phyloP scores from a whole-genome alignment of 2,113 vertebrate genomes.

The Chlorocebus sabaeus region DNA sequence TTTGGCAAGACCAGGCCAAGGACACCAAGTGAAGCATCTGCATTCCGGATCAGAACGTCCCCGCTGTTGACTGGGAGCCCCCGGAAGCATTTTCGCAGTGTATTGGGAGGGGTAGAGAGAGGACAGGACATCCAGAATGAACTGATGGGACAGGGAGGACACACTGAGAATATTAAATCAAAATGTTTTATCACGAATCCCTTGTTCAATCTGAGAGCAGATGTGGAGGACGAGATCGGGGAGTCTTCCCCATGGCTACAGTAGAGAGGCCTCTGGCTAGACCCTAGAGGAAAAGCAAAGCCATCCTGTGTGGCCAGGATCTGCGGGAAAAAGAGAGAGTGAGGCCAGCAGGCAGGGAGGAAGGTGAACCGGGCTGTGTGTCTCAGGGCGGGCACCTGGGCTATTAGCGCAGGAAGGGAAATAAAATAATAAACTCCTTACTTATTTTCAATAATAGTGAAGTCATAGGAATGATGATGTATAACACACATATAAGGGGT shows the following conservation, averaged over 20 bases:
- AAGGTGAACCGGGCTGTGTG: fast-evolving
- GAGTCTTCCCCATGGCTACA: background rate
- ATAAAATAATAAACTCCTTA: no score
- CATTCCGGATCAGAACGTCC: background rate
- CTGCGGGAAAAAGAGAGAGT: background rate
- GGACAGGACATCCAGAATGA: background rate
- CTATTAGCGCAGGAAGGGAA: no score
- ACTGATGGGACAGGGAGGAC: background rate
- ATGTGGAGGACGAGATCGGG: background rate
- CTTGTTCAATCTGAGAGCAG: background rate
- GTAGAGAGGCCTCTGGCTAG: background rate
- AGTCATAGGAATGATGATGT: background rate
- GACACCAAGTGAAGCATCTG: background rate
- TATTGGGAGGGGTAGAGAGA: background rate
- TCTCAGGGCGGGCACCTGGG: no score
- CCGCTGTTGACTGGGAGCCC: background rate
- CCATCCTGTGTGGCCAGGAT: background rate
- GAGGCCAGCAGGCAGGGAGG: no score
- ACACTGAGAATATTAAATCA: background rate
- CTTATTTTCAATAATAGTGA: background rate
- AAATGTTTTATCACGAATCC: background rate
- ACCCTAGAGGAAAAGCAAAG: background rate
- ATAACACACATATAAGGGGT: fast-evolving
- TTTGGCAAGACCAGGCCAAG: background rate
- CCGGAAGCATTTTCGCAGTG: background rate